Evolutionary conservation across 2,113 vertebrate genomes (phyloP).

Genomic region (Canis aureus): DNA sequence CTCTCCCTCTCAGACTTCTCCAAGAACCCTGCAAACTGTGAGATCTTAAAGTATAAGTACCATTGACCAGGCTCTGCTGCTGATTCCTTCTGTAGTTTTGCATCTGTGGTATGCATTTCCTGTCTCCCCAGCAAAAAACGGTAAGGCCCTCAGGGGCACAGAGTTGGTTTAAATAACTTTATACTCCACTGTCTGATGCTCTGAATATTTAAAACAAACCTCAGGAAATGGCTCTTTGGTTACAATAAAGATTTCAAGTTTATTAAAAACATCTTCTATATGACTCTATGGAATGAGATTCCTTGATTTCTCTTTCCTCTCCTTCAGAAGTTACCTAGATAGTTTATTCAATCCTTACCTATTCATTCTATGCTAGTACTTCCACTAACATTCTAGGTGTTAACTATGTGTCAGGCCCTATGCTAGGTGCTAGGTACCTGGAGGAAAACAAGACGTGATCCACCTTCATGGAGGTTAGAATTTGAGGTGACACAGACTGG

Average conservation of each 20-base stretch:
- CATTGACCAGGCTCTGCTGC: not conserved
- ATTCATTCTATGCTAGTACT: not conserved
- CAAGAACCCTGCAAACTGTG: not conserved
- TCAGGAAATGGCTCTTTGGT: not conserved
- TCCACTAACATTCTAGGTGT: not conserved
- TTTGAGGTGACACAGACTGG: not conserved
- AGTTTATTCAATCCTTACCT: not conserved
- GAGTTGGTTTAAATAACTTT: not conserved
- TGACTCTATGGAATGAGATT: not conserved
- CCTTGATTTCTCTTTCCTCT: constrained; percentile 8
- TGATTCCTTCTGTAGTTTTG: not conserved
- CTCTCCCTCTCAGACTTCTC: not conserved
- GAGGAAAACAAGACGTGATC: not conserved
- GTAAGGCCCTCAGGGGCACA: not conserved
- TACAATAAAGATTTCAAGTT: constrained; percentile 31
- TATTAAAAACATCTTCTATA: not conserved
- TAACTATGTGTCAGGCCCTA: not conserved
- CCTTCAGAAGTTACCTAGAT: not conserved
- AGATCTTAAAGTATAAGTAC: not conserved
- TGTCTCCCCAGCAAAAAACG: not conserved
- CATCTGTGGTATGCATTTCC: not conserved
- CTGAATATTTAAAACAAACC: not conserved
- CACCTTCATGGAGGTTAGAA: not conserved
- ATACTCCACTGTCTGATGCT: not conserved
- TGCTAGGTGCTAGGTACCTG: not conserved